Conservation (phyloP, 2,888 invertebrate genomes). For the Loripinus fragilis region DNA sequence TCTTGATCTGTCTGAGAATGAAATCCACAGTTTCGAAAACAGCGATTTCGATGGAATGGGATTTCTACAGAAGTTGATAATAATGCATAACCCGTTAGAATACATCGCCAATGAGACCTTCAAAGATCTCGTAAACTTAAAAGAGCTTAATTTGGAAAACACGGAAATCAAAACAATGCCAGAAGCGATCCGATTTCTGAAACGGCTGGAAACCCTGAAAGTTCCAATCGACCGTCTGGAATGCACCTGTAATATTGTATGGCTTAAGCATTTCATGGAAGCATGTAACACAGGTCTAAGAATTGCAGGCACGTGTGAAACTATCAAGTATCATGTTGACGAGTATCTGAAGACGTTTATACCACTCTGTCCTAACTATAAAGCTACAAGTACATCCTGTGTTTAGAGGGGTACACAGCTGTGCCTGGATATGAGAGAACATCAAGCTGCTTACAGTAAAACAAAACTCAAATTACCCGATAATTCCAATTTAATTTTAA, state of each 20-base stretch:
- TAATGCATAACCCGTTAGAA: constrained; percentile 60
- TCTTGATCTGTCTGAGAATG: constrained; percentile 61
- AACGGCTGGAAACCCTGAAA: constrained; percentile 20
- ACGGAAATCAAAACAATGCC: constrained; percentile 57
- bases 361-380: constrained; percentile 52
- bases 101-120: constrained; percentile 65
- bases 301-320: constrained; percentile 60
- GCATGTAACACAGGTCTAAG: constrained; percentile 32
- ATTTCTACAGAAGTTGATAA: constrained; percentile 38
- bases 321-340: constrained; percentile 49
- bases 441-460: no score
- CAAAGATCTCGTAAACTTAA: constrained; percentile 41
- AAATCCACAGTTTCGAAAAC: constrained; percentile 64
- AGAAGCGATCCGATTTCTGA: constrained; percentile 55
- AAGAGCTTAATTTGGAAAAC: constrained; percentile 49
- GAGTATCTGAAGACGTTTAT: constrained; percentile 50
- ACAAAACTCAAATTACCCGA: no score
- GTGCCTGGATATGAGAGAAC: no score
- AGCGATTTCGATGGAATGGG: constrained; percentile 58
- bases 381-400: not conserved
- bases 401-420: no score
- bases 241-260: constrained; percentile 65
- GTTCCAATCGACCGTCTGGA: constrained; percentile 55
- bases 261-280: constrained; percentile 59
- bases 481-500: no score